Conservation (phyloP, 2,113 vertebrate species). For the Phaethon lepturus region DNA sequence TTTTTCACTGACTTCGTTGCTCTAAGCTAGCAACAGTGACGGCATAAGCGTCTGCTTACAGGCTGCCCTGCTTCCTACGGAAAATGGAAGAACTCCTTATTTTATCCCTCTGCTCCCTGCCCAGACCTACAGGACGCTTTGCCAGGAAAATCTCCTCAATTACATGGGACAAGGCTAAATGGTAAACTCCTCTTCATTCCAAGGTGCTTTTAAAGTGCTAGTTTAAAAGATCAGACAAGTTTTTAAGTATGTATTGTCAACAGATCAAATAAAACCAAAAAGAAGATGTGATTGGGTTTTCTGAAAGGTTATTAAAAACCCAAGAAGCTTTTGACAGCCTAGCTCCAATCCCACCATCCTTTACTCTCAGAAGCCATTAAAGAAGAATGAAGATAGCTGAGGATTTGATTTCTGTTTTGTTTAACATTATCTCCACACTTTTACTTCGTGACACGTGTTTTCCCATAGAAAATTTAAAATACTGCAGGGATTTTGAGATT, state of each 20-base stretch:
- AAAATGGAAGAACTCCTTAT: neutral
- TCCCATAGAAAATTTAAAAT: neutral
- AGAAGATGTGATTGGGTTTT: accelerated
- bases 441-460: neutral
- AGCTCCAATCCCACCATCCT: neutral
- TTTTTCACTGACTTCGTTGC: neutral
- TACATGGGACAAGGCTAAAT: neutral
- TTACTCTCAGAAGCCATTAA: neutral
- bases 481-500: neutral
- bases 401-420: neutral
- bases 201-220: neutral
- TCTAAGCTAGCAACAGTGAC: neutral
- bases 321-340: neutral
- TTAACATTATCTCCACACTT: neutral
- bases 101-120: neutral
- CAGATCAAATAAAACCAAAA: neutral
- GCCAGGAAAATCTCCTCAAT: neutral
- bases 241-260: neutral
- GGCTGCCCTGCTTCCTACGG: neutral
- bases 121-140: neutral
- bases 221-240: neutral
- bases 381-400: neutral
- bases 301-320: neutral
- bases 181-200: neutral
- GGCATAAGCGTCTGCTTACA: neutral